Conservation (phyloP, 2,888 invertebrate genomes). For the Drosophila multiciliata region DNA sequence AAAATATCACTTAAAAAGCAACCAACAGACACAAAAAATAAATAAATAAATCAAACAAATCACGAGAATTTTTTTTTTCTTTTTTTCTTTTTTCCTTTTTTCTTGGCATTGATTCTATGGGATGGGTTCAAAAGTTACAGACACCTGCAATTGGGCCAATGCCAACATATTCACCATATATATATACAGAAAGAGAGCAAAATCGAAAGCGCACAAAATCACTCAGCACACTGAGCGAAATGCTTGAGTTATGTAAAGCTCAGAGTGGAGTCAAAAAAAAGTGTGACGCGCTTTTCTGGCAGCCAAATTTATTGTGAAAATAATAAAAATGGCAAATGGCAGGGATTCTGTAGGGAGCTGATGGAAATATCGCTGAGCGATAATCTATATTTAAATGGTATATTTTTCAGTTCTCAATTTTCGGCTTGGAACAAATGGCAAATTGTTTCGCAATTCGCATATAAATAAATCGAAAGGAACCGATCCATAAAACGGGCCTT, state of each 20-base stretch:
- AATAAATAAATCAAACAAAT: constrained; percentile 59
- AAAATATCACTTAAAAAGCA: constrained; percentile 46
- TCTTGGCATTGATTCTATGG: constrained; percentile 34
- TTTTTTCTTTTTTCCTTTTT: neutral
- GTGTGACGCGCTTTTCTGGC: constrained; percentile 69
- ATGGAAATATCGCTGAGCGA: constrained; percentile 26
- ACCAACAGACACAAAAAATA: neutral
- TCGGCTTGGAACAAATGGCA: constrained; percentile 36
- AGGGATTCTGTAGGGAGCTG: constrained; percentile 14
- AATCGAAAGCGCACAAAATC: constrained; percentile 24
- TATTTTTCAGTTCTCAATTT: constrained; percentile 6
- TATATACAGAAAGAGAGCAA: neutral
- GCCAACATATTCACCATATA: constrained; percentile 43
- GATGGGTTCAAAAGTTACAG: constrained; percentile 53
- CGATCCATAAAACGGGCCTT: constrained; percentile 22
- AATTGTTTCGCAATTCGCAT: constrained; percentile 63
- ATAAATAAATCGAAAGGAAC: constrained; percentile 39
- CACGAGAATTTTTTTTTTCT: constrained; percentile 5
- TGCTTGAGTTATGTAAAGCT: constrained; percentile 58
- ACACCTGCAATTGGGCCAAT: constrained; percentile 78
- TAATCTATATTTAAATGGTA: constrained; percentile 56
- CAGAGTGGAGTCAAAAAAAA: constrained; percentile 35
- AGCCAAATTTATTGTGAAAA: constrained; percentile 55
- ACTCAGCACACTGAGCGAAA: constrained; percentile 55
- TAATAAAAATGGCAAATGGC: constrained; percentile 44